Conservation (phyloP, 2,113 vertebrate genomes). For the Guaruba guarouba region DNA sequence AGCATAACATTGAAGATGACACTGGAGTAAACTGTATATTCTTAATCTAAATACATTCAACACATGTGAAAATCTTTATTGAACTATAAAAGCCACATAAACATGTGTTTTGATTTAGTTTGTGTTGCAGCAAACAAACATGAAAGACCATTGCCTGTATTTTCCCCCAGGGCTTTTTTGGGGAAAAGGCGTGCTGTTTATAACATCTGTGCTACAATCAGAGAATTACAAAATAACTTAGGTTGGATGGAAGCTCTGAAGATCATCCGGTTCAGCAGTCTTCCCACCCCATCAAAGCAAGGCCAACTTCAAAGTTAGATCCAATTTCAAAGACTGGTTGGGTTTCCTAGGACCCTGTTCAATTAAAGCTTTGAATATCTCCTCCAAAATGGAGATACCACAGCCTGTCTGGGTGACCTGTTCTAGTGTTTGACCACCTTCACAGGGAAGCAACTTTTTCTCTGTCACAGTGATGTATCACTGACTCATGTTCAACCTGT, state of each 20-base stretch:
- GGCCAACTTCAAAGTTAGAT: background rate
- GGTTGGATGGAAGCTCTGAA: background rate
- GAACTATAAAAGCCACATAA: constrained; percentile 21
- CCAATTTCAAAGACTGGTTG: background rate
- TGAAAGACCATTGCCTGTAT: constrained; percentile 12
- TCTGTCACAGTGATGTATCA: background rate
- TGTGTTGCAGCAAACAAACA: background rate
- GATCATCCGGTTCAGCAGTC: background rate
- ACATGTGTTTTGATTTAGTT: constrained; percentile 47
- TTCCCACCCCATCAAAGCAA: background rate
- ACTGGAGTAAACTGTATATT: background rate
- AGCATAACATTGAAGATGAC: background rate
- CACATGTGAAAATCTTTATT: constrained; percentile 30
- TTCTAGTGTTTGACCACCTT: background rate
- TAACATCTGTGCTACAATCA: background rate
- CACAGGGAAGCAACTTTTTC: background rate
- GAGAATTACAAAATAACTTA: background rate
- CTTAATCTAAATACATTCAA: constrained; percentile 35
- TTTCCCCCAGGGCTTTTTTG: background rate
- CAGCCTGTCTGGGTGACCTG: background rate
- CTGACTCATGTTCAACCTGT: background rate
- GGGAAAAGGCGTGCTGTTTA: background rate
- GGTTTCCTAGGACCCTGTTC: background rate
- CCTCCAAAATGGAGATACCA: background rate
- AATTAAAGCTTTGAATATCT: background rate